Base-by-base conservation (phyloP, 2,113 vertebrate species). In the Upupa epops region DNA sequence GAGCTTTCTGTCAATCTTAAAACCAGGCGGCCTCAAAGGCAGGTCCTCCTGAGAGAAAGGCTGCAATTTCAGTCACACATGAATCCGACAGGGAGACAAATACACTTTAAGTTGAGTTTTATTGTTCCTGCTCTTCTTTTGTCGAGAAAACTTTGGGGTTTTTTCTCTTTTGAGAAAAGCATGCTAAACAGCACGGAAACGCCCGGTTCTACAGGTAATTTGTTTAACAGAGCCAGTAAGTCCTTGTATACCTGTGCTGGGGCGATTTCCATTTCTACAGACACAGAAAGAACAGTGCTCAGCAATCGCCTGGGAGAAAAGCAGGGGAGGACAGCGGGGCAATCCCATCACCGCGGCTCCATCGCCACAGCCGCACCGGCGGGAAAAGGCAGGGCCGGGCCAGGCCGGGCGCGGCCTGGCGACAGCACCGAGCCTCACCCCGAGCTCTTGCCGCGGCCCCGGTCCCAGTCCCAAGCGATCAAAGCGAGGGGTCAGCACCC, bases 231-330 rank as follows among this genome's bases (percentile, higher is more conserved):
- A 2, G 29, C 18, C 3, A 7, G 3, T 1, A 22, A 32, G 13
- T 3, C 22, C 17, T 6, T 0, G 3, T 4, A 4, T 19, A 32
- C 52, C 48, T 18, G 71, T 6, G 34, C 36, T 1, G 26, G 13
- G 11, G 40, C 5, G 7, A 22, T 16, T 45, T 10, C 40, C 13
- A 4, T 2, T 8, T 6, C 25, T 4, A 49, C 5, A 8, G 2
- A 13, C 21, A 8, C 17, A 29, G 22, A 24, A 32, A 12, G 25
- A 48, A 8, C 1, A 5, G 4, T 9, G 29, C 55, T 20, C 4
- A 16, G 15, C 0, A 2, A 28, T 15, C 26, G 37, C 8, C 29
- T 3, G 1, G 5, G 31, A 2, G 36, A 4, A 9, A 31, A 36
- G 2, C 9, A 15, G 29, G 21, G 22, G 13, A 21, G 48, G 24